These are phyloP conservation scores for Cryptosula pallasiana DNA, from an alignment of 2,888 invertebrate species.

Conservation along the genomic window DNA sequence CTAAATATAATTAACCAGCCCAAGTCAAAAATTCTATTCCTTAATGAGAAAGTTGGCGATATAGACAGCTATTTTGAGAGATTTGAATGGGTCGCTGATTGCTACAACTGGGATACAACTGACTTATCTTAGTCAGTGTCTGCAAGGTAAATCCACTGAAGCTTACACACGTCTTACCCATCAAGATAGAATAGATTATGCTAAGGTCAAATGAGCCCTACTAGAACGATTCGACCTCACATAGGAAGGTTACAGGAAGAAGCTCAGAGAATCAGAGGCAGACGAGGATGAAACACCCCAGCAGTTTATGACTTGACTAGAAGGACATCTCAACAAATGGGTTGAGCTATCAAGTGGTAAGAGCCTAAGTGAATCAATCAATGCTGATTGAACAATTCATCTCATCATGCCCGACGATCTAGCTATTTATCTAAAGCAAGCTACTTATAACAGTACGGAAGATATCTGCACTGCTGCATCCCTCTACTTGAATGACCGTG, in stretches of 20 bases:
- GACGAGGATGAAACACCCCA: conserved; percentile 7
- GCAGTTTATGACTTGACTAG: not conserved
- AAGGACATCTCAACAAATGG: conserved; percentile 7
- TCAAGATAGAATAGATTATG: not conserved
- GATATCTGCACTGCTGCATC: not conserved
- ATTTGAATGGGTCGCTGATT: conserved; percentile 13
- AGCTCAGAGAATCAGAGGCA: conserved; percentile 15
- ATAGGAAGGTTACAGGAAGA: conserved; percentile 20
- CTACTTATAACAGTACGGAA: not conserved
- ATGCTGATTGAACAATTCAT: conserved; percentile 7
- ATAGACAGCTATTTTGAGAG: conserved; percentile 18
- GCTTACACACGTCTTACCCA: conserved; percentile 8
- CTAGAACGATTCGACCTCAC: not conserved
- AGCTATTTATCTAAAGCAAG: conserved; percentile 3
- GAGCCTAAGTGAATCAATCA: not conserved
- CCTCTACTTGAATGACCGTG: not conserved
- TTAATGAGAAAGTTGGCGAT: conserved; percentile 12
- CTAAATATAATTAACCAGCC: conserved; percentile 1
- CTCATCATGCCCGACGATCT: conserved; percentile 14
- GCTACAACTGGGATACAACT: conserved; percentile 1
- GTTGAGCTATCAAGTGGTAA: conserved; percentile 1
- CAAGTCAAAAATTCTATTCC: conserved; percentile 10
- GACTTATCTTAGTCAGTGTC: conserved; percentile 14
- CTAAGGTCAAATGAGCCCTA: conserved; percentile 6
- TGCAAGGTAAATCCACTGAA: conserved; percentile 5